A percentile compares a stretch with the other conserved stretches of the same genome.
These are phyloP conservation scores for Acipenser ruthenus DNA, from an alignment of 2,797 vertebrate species.

Conservation along the genomic window DNA sequence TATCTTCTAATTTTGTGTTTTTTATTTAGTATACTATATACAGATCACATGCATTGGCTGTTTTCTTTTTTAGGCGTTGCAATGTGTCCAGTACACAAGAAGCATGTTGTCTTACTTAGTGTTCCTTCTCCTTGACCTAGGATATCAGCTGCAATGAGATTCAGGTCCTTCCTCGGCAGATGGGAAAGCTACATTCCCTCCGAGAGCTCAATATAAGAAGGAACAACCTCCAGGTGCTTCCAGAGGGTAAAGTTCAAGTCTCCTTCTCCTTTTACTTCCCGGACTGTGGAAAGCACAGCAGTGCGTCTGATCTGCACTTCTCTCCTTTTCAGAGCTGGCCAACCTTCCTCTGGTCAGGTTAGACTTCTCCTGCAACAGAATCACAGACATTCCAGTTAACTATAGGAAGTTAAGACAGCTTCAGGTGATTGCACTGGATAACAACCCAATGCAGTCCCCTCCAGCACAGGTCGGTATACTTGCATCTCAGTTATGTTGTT, in stretches of 20 bases:
- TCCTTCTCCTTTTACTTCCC: neutral
- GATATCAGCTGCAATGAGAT: slow-evolving; percentile 97
- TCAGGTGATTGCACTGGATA: slow-evolving; percentile 89
- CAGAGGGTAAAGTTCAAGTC: slow-evolving; percentile 63
- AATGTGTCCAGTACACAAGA: no score
- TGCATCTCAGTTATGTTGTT: neutral
- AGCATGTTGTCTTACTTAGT: neutral
- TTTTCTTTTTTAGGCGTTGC: no score
- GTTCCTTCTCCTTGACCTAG: slow-evolving; percentile 49
- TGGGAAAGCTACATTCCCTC: slow-evolving; percentile 86
- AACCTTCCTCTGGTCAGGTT: slow-evolving; percentile 87
- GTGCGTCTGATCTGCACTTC: slow-evolving; percentile 1
- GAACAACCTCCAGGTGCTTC: slow-evolving; percentile 88
- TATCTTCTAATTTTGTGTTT: no score
- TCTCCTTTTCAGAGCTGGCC: slow-evolving; percentile 70
- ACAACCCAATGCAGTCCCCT: slow-evolving; percentile 95
- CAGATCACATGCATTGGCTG: no score
- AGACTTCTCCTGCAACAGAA: slow-evolving; percentile 98
- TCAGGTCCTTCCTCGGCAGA: slow-evolving; percentile 87
- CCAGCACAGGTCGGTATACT: slow-evolving; percentile 80
- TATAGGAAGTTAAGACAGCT: slow-evolving; percentile 88
- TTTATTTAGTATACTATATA: no score
- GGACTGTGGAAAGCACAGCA: no score
- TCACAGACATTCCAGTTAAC: slow-evolving; percentile 87
- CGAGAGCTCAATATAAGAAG: slow-evolving; percentile 93